phyloP scores from a whole-genome alignment of 1,140 invertebrate species.

The Aphelenchoides fujianensis region DNA sequence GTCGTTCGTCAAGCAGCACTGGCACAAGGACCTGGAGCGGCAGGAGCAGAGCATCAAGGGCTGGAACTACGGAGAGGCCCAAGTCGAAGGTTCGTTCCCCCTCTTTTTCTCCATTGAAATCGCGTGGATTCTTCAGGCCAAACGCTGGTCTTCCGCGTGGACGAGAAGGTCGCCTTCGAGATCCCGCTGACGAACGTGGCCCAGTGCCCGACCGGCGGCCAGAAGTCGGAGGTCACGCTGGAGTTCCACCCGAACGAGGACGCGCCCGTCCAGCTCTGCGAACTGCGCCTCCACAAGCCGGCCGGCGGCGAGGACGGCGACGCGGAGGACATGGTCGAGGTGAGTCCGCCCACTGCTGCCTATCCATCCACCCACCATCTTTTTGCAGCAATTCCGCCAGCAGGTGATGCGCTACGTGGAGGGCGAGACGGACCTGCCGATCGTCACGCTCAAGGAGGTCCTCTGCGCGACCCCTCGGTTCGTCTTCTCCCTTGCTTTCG shows the following conservation, averaged over 20 bases:
- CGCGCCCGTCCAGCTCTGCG: slow-evolving; percentile 88
- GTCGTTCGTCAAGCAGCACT: slow-evolving; percentile 72
- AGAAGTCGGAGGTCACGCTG: slow-evolving; percentile 93
- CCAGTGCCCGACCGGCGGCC: slow-evolving; percentile 79
- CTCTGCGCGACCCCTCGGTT: slow-evolving; percentile 95
- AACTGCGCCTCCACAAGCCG: slow-evolving; percentile 96
- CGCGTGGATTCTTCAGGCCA: slow-evolving; percentile 70
- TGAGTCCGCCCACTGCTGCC: slow-evolving; percentile 43
- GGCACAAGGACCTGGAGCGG: slow-evolving; percentile 66
- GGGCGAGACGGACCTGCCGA: slow-evolving; percentile 91
- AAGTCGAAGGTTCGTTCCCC: slow-evolving; percentile 86
- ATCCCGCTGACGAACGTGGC: slow-evolving; percentile 91
- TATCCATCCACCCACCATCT: background rate
- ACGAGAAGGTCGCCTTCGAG: slow-evolving; percentile 79
- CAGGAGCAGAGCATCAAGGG: slow-evolving; percentile 91
- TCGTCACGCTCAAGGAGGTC: slow-evolving; percentile 91
- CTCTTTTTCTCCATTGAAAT: no score
- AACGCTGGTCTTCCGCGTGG: slow-evolving; percentile 85
- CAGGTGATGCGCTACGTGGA: slow-evolving; percentile 92
- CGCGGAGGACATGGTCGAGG: slow-evolving; percentile 76
- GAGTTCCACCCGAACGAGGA: slow-evolving; percentile 99
- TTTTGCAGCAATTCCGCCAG: slow-evolving; percentile 78
- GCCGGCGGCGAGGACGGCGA: slow-evolving; percentile 74
- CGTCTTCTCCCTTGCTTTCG: slow-evolving; percentile 7
- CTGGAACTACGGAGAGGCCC: slow-evolving; percentile 97